phyloP scores from a whole-genome alignment of 1,140 invertebrate species.

The Pentalonia nigronervosa region DNA sequence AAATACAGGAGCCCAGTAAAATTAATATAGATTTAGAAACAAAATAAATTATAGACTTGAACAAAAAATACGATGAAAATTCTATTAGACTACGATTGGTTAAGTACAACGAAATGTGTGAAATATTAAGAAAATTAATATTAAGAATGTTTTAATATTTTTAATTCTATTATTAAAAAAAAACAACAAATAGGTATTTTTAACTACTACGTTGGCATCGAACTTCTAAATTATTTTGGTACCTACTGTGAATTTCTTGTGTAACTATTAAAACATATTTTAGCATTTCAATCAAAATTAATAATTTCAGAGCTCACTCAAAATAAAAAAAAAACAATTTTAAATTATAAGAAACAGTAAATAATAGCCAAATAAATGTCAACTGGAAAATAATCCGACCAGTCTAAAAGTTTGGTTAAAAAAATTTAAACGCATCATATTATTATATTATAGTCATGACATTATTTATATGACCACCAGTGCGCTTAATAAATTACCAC shows the following conservation, averaged over 20 bases:
- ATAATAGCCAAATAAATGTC: background rate
- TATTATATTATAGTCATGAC: background rate
- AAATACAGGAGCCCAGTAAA: background rate
- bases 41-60: background rate
- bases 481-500: background rate
- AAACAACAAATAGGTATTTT: background rate
- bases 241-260: too few species aligned
- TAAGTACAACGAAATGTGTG: too few species aligned
- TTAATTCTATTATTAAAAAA: background rate
- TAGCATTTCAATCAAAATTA: too few species aligned
- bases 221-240: too few species aligned
- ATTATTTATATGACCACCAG: too few species aligned
- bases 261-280: too few species aligned
- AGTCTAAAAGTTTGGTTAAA: background rate
- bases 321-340: background rate
- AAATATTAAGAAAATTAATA: too few species aligned
- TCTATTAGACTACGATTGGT: too few species aligned
- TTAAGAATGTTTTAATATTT: background rate
- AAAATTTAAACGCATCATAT: background rate
- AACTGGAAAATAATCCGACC: background rate
- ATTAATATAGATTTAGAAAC: background rate
- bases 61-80: background rate
- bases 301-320: background rate
- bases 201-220: too few species aligned
- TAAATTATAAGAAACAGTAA: background rate